These are phyloP conservation scores for Anser cygnoides DNA, from an alignment of 2,113 vertebrate species.

Conservation along the genomic window DNA sequence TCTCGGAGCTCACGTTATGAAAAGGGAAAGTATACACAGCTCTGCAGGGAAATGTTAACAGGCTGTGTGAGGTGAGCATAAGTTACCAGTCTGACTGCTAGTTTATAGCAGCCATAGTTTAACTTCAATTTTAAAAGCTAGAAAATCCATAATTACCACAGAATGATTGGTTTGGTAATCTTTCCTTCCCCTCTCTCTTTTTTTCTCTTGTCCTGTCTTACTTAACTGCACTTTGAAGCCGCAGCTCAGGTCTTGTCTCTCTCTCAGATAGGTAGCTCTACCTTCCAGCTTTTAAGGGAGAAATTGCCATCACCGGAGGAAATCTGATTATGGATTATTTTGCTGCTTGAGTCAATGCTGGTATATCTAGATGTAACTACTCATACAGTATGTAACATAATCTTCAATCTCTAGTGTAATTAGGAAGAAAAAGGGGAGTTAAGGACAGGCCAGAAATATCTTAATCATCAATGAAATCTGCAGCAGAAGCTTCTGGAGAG, in stretches of 20 bases:
- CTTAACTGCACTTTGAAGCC: not conserved
- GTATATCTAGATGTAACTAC: not conserved
- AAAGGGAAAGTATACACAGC: not conserved
- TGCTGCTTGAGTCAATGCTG: not conserved
- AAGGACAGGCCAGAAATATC: conserved; percentile 49
- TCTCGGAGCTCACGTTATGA: not conserved
- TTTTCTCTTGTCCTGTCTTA: not conserved
- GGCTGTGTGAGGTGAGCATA: not conserved
- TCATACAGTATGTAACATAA: not conserved
- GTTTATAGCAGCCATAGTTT: not conserved
- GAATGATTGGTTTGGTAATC: not conserved
- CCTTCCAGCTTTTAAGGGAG: not conserved
- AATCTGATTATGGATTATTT: conserved; percentile 9
- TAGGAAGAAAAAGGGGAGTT: conserved; percentile 14
- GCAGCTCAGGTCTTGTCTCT: not conserved
- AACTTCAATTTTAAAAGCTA: not conserved
- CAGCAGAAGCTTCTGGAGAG: conserved; percentile 45
- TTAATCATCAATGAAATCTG: conserved; percentile 48
- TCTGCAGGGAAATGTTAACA: not conserved
- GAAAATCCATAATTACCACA: not conserved
- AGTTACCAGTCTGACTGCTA: not conserved
- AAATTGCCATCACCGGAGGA: not conserved
- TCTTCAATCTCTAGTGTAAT: not conserved
- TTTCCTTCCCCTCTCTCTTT: not conserved
- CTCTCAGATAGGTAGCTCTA: not conserved